Base-by-base conservation (phyloP, 2,797 vertebrate species). In the Acomys russatus region DNA sequence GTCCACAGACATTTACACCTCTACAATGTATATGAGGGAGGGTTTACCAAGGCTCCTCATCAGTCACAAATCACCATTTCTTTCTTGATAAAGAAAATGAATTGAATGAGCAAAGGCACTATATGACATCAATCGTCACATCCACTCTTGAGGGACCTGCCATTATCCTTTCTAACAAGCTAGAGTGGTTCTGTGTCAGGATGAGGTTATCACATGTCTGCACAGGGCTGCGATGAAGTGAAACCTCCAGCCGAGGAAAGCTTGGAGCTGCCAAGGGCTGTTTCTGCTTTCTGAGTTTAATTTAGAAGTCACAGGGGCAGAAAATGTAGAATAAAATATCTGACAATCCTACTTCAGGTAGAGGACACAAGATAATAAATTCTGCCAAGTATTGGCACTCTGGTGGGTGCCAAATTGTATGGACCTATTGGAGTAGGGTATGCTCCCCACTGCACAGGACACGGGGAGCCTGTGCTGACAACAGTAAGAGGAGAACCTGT, bases 1-100 rank as follows among this genome's bases (percentile, higher is more conserved):
- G 76, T 82, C 71, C 70, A 11, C 70, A 97, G 87, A 97, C 79
- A 80, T 79, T 94, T 88, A 93, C 89, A 92, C 88, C 61, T 94
- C 78, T 70, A 63, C 15, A 70, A 79, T 44, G 15, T 30, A 90
- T 94, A 96, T 25, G 84, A 94, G 23, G 23, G 9, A 61, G 64
- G 74, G 92, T 82, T 79, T 28, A 64, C 56, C 4, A 17, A 86
- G 64, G 68, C 38, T 93, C 78, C 63, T 49, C 33, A 35, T 66
- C 9, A 71, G 25, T 54, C 74, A 76, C 49, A 82, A 73, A 88
- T 51, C 38, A 88, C 25, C 44, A n/a, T 82, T 90, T 88, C 51
- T 83, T 79, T 86, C 76, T 74, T 90, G 74, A 96, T 92, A 83
- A 66, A 90, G 59, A 96, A 83, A 78, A 90, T 38, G 28, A 91